These are phyloP conservation scores for Poecilus cupreus DNA, from an alignment of 2,888 invertebrate genomes.

Conservation along the genomic window DNA sequence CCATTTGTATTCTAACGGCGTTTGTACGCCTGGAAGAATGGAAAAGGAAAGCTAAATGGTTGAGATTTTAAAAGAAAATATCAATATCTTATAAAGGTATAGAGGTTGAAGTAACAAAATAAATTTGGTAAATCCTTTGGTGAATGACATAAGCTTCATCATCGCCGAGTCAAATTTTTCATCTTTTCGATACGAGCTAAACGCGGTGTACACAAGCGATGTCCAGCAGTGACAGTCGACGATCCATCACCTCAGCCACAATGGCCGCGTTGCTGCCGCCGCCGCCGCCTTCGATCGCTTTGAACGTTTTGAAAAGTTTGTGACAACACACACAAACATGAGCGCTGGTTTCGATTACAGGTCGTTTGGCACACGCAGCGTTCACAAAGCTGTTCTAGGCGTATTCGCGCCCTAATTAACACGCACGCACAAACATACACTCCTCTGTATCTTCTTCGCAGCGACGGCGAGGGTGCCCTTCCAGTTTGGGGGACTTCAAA, in stretches of 20 bases:
- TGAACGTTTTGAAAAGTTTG: constrained; percentile 22
- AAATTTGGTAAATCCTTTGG: background rate
- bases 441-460: background rate
- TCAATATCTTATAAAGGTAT: background rate
- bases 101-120: background rate
- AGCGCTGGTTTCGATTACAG: constrained; percentile 43
- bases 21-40: background rate
- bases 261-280: constrained; percentile 16
- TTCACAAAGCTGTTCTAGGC: constrained; percentile 4
- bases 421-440: constrained; percentile 32
- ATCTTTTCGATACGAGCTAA: background rate
- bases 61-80: background rate
- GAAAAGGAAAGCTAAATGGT: background rate
- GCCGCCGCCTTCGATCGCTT: background rate
- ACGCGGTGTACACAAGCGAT: background rate
- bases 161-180: constrained; percentile 3
- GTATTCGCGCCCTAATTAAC: constrained; percentile 44
- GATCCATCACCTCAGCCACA: constrained; percentile 12
- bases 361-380: constrained; percentile 41
- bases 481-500: background rate
- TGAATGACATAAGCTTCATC: background rate
- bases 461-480: background rate
- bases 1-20: background rate
- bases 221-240: constrained; percentile 17
- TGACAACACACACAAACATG: background rate